Evolutionary conservation across 2,888 invertebrate genomes (phyloP).

Genomic region (Ellobium chinense): DNA sequence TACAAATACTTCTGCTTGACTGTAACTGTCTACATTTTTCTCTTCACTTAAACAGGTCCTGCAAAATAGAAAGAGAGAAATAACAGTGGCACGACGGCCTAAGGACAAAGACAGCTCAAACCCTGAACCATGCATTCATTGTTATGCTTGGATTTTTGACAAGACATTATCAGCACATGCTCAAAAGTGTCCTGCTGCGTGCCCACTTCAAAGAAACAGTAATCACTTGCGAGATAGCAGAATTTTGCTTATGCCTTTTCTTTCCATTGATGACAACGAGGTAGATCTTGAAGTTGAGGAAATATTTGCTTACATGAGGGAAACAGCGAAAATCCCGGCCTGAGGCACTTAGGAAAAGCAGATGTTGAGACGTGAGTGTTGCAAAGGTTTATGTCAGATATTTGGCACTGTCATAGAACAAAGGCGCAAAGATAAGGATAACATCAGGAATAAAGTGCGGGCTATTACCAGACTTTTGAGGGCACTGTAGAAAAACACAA

Average conservation of each 20-base stretch:
- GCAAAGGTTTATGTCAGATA: neutral
- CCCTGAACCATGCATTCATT: too few species aligned
- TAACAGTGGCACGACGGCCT: too few species aligned
- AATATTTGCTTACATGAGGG: neutral
- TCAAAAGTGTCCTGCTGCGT: neutral
- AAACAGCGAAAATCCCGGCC: neutral
- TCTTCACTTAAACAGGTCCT: too few species aligned
- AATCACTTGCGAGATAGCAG: neutral
- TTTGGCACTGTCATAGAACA: neutral
- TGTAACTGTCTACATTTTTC: too few species aligned
- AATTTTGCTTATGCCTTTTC: neutral
- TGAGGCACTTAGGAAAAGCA: neutral
- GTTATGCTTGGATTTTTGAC: conserved; percentile 3
- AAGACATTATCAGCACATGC: neutral
- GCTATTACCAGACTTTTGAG: neutral
- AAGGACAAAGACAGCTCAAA: too few species aligned
- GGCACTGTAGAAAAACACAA: neutral
- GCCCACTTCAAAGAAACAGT: neutral
- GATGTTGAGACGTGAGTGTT: neutral
- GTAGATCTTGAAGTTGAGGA: neutral
- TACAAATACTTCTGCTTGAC: too few species aligned
- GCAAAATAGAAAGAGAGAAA: too few species aligned
- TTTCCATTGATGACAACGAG: neutral
- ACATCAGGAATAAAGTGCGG: conserved; percentile 7
- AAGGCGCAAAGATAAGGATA: conserved; percentile 8